phyloP scores from a whole-genome alignment of 2,888 invertebrate genomes.

The Bombylius major region DNA sequence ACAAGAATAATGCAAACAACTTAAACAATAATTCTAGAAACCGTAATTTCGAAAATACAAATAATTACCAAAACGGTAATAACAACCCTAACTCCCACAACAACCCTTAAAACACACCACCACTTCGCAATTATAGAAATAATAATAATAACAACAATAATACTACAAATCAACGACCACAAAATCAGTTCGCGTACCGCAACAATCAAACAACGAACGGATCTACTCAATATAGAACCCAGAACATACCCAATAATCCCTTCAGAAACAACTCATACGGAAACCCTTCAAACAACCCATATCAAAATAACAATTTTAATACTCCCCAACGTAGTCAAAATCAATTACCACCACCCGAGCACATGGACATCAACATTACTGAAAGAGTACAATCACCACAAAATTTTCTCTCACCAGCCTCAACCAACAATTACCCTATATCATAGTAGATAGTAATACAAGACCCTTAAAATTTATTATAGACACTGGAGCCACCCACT shows the following conservation, averaged over 20 bases:
- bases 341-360: not conserved
- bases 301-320: too few relatives aligned
- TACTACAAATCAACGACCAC: too few relatives aligned
- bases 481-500: not conserved
- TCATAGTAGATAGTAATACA: not conserved
- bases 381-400: not conserved
- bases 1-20: not conserved
- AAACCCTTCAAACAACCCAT: too few relatives aligned
- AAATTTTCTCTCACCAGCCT: constrained; percentile 6
- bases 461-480: not conserved
- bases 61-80: not conserved
- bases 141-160: too few relatives aligned
- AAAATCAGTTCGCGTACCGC: too few relatives aligned
- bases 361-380: not conserved
- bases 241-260: too few relatives aligned
- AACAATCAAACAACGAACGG: too few relatives aligned
- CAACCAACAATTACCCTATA: not conserved
- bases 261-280: too few relatives aligned
- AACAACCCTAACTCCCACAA: not conserved
- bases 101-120: not conserved
- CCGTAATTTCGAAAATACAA: not conserved
- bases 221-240: too few relatives aligned
- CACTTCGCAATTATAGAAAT: too few relatives aligned
- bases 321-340: too few relatives aligned
- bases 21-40: not conserved